Conservation (phyloP, 2,113 vertebrate genomes). For the Psophia crepitans region DNA sequence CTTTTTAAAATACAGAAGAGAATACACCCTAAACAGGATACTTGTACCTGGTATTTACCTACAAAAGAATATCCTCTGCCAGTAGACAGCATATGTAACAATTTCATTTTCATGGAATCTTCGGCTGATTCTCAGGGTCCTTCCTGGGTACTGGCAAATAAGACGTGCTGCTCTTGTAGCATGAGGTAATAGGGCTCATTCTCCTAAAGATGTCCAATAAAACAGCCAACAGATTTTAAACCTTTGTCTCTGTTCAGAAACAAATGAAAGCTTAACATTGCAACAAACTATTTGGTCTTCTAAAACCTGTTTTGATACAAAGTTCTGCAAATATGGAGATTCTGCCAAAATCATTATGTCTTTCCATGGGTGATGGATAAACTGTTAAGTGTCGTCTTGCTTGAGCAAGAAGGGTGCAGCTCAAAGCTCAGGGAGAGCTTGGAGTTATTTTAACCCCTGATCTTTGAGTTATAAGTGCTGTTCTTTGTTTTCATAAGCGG, state of each 20-base stretch:
- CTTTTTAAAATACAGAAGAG: background rate
- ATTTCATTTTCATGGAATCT: background rate
- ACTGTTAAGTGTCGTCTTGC: background rate
- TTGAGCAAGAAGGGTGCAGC: background rate
- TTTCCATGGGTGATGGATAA: background rate
- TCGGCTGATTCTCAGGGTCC: background rate
- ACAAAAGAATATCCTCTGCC: background rate
- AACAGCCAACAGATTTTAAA: background rate
- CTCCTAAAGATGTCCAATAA: background rate
- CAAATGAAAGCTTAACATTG: background rate
- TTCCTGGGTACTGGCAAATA: background rate
- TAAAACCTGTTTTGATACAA: background rate
- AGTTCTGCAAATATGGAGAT: background rate
- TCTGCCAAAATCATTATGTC: background rate
- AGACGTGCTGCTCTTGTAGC: background rate
- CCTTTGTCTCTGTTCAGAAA: background rate
- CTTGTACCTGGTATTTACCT: background rate
- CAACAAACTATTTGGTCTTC: background rate
- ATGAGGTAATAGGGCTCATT: background rate
- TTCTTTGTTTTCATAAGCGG: background rate
- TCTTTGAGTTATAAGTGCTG: background rate
- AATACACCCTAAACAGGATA: background rate
- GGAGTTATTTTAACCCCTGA: background rate
- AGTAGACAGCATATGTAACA: fast-evolving
- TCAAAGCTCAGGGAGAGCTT: background rate